phyloP scores from a whole-genome alignment of 2,888 invertebrate species.

The Nowickia ferox region DNA sequence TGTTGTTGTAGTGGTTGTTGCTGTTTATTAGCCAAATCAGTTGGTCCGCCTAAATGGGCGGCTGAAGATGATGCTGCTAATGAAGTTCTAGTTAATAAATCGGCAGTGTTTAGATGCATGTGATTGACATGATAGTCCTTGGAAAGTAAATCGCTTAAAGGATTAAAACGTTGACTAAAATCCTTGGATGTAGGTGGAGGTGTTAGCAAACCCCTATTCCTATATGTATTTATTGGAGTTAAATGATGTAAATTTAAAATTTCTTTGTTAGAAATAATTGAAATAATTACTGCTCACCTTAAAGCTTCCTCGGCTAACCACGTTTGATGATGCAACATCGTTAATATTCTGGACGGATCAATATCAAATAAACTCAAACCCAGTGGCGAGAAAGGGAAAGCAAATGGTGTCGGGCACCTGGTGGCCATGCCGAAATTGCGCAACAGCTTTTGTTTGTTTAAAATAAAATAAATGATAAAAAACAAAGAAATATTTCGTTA shows the following conservation, averaged over 20 bases:
- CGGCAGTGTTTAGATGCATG: constrained; percentile 73
- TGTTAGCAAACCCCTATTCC: constrained; percentile 81
- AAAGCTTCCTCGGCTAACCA: constrained; percentile 83
- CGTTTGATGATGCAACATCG: constrained; percentile 84
- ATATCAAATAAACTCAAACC: constrained; percentile 83
- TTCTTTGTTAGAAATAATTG: background rate
- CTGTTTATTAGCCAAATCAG: constrained; percentile 62
- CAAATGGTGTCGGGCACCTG: constrained; percentile 85
- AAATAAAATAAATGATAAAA: constrained; percentile 38
- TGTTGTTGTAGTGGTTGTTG: constrained; percentile 65
- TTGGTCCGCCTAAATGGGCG: constrained; percentile 35
- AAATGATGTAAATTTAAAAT: background rate
- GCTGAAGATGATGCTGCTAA: constrained; percentile 50
- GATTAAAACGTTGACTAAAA: constrained; percentile 81
- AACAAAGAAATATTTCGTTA: constrained; percentile 21
- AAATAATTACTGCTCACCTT: constrained; percentile 76
- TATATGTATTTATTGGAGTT: constrained; percentile 58
- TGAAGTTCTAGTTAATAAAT: constrained; percentile 75
- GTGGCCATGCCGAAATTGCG: constrained; percentile 77
- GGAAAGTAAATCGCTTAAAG: constrained; percentile 81
- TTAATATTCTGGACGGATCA: constrained; percentile 85
- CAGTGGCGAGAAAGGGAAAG: constrained; percentile 85
- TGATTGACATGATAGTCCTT: constrained; percentile 81
- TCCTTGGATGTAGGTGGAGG: constrained; percentile 80
- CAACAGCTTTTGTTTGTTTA: constrained; percentile 74